These are phyloP conservation scores for Trichonephila clavata DNA, from an alignment of 1,140 invertebrate species.

Conservation along the genomic window DNA sequence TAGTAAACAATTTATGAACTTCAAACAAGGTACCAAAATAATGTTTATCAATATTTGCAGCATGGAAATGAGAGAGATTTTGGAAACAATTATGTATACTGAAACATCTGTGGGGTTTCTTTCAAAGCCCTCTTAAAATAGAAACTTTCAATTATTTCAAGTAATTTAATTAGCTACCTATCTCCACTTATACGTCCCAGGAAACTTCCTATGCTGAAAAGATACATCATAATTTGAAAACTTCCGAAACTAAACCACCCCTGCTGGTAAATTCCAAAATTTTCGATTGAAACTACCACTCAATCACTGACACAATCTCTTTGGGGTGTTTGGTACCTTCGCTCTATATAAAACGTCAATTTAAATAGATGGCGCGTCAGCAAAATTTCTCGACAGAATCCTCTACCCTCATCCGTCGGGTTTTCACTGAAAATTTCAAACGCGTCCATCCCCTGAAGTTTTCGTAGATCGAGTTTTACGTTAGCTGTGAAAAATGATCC, in stretches of 20 bases:
- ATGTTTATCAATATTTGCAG: too few relatives aligned
- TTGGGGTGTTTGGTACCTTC: neutral
- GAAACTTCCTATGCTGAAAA: neutral
- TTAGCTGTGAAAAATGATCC: neutral
- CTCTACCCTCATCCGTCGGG: neutral
- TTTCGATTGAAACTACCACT: neutral
- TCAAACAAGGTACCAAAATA: too few relatives aligned
- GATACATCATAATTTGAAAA: slow-evolving; percentile 4
- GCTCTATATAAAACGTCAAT: slow-evolving; percentile 53
- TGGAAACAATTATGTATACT: too few relatives aligned
- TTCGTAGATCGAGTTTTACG: slow-evolving; percentile 4
- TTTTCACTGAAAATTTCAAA: neutral
- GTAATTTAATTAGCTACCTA: too few relatives aligned
- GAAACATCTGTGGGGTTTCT: too few relatives aligned
- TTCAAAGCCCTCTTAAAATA: too few relatives aligned
- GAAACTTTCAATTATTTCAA: too few relatives aligned
- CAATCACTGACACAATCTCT: slow-evolving; percentile 34
- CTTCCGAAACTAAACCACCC: neutral
- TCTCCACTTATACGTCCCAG: too few relatives aligned
- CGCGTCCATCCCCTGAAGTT: neutral
- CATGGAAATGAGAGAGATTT: too few relatives aligned
- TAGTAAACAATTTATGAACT: too few relatives aligned
- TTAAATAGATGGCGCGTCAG: slow-evolving; percentile 38
- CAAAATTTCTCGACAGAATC: neutral
- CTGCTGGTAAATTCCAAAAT: neutral